Evolutionary conservation across 2,888 invertebrate species (phyloP), one percentile per base, ranked within the genome.

Genomic region (Hermaeophaga mercurialis): DNA sequence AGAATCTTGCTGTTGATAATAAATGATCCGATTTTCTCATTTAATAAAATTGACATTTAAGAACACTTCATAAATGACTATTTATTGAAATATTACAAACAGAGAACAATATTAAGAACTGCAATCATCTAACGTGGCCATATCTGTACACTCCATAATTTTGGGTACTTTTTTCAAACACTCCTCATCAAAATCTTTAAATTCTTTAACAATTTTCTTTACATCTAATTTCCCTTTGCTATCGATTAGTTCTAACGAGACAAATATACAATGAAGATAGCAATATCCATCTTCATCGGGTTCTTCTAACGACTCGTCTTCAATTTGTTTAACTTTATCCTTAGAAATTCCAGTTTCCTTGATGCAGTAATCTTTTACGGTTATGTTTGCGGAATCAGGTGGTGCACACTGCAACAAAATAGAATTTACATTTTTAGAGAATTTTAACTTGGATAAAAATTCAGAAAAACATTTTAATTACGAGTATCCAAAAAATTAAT

Each of bases 81-180:
- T n/a, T n/a, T n/a, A n/a, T n/a, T n/a, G n/a, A n/a, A n/a, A n/a
- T n/a, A n/a, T n/a, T n/a, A n/a, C n/a, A n/a, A n/a, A n/a, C n/a
- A n/a, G n/a, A n/a, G n/a, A n/a, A n/a, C n/a, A n/a, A n/a, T n/a
- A n/a, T n/a, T n/a, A n/a, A n/a, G n/a, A n/a, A n/a, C n/a, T 41
- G 24, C 63, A 63, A 2, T 57, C 44, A 9, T 61, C 45, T 9
- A 66, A 17, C 12, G 49, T 45, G 6, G 33, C 15, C 24, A 66
- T 54, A 24, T 66, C 64, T 7, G 45, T 58, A 38, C 66, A 66
- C 12, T 61, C 48, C n/a, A 44, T 41, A 36, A 66, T 58, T 31
- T 49, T 58, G 12, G 54, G 54, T 7, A 58, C 18, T 12, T 58
- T 59, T 9, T 54, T 46, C 28, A 66, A 36, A 22, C 66, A 66